A percentile compares a stretch with the other conserved stretches of the same genome.
phyloP scores from a whole-genome alignment of 2,888 invertebrate genomes.

The Ditylenchus weischeri region DNA sequence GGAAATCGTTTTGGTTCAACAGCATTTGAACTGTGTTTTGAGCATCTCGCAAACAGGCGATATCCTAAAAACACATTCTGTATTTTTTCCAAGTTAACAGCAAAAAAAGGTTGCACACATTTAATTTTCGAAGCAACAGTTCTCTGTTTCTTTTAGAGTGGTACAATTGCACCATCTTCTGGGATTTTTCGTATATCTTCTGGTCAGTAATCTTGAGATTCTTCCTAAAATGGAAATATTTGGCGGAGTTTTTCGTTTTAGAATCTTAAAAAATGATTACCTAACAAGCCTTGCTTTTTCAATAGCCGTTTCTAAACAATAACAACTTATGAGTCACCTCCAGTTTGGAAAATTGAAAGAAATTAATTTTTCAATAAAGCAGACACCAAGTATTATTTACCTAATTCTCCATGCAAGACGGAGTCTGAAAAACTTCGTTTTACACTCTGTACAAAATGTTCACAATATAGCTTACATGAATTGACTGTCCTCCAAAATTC shows the following conservation, averaged over 20 bases:
- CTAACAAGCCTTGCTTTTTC: conserved; percentile 15
- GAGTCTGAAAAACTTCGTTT: conserved; percentile 66
- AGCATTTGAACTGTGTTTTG: conserved; percentile 93
- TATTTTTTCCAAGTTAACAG: too few species aligned
- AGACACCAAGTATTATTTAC: too few species aligned
- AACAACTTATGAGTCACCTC: too few species aligned
- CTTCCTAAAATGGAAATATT: conserved; percentile 18
- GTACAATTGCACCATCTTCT: conserved; percentile 43
- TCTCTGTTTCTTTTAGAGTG: conserved; percentile 42
- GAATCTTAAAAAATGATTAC: neutral
- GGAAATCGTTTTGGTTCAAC: conserved; percentile 90
- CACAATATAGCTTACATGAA: conserved; percentile 65
- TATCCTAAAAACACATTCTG: conserved; percentile 37
- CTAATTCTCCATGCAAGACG: conserved; percentile 89
- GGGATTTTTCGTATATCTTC: conserved; percentile 39
- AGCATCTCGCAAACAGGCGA: conserved; percentile 69
- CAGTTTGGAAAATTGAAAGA: too few species aligned
- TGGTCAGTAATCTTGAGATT: conserved; percentile 25
- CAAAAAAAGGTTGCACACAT: conserved; percentile 27
- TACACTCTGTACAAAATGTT: neutral
- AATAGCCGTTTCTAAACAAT: conserved; percentile 12
- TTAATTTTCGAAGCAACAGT: conserved; percentile 37
- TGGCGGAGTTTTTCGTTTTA: neutral
- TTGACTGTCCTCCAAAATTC: conserved; percentile 98
- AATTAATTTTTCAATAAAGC: too few species aligned